phyloP scores from a whole-genome alignment of 2,797 vertebrate genomes.

The Lagorchestes hirsutus region DNA sequence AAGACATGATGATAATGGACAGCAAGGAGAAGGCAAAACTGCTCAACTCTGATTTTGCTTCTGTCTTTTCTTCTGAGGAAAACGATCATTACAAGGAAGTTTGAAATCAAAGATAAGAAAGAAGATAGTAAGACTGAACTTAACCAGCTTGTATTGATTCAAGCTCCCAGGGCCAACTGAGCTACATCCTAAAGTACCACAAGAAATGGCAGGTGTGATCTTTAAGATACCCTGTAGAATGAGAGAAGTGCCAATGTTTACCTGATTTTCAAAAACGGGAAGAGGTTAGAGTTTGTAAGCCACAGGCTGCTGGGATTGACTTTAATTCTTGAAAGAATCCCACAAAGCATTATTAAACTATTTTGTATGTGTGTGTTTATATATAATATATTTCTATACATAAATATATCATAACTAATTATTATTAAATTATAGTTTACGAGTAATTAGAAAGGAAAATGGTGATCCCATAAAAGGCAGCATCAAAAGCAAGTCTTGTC shows the following conservation, averaged over 20 bases:
- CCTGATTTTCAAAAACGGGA: neutral
- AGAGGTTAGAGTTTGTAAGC: neutral
- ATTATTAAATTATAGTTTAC: neutral
- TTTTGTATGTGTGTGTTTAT: too few species aligned
- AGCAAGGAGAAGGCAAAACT: neutral
- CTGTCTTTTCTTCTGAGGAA: neutral
- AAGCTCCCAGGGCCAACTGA: too few species aligned
- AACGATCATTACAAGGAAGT: neutral
- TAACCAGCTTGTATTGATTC: neutral
- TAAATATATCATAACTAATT: neutral
- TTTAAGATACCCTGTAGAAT: neutral
- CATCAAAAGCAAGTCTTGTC: neutral
- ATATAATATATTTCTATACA: too few species aligned
- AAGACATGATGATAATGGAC: neutral
- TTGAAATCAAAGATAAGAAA: neutral
- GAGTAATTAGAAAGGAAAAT: neutral
- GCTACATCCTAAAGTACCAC: neutral
- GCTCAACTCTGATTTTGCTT: too few species aligned
- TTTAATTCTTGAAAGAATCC: neutral
- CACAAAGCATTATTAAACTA: neutral
- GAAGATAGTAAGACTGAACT: neutral
- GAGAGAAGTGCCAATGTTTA: neutral
- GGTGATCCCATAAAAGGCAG: neutral
- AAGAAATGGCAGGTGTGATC: neutral
- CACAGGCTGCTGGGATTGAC: neutral